A percentile compares a stretch with the other conserved stretches of the same genome.
Conservation (phyloP, 2,797 vertebrate genomes). For the Sebastes alutus region DNA sequence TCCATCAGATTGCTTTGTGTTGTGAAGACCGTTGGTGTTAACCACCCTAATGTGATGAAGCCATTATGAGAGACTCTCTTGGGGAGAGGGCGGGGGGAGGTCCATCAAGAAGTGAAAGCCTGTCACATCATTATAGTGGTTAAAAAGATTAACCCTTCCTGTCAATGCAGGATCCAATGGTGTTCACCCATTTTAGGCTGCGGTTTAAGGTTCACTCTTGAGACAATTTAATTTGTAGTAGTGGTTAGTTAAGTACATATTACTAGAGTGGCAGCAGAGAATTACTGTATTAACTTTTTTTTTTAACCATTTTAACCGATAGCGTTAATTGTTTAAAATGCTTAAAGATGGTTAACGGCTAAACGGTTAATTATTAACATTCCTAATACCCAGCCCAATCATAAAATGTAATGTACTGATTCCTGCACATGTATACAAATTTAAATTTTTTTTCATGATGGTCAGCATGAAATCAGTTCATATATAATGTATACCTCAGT, state of each 20-base stretch:
- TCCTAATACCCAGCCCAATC: too few species aligned
- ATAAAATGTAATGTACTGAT: too few species aligned
- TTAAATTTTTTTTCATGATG: too few species aligned
- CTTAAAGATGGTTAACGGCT: too few species aligned
- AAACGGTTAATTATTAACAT: too few species aligned
- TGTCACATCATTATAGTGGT: conserved; percentile 12
- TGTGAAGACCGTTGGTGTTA: conserved; percentile 26
- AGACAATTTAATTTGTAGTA: not conserved
- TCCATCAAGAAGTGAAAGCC: conserved; percentile 30
- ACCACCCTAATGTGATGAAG: conserved; percentile 47
- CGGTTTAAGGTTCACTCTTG: not conserved
- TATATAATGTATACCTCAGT: too few species aligned
- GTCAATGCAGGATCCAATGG: not conserved
- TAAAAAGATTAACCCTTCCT: conserved; percentile 14
- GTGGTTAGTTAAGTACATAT: not conserved
- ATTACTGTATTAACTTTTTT: too few species aligned
- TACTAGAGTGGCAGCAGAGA: not conserved
- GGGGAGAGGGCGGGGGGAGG: not conserved
- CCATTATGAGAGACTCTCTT: conserved; percentile 33
- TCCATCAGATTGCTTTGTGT: conserved; percentile 49
- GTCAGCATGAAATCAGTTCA: too few species aligned
- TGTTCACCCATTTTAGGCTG: not conserved
- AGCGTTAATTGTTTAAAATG: too few species aligned
- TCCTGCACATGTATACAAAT: too few species aligned
- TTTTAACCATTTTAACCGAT: too few species aligned